Evolutionary conservation across 2,888 invertebrate genomes (phyloP).

Genomic region (Ophioninae sp.): DNA sequence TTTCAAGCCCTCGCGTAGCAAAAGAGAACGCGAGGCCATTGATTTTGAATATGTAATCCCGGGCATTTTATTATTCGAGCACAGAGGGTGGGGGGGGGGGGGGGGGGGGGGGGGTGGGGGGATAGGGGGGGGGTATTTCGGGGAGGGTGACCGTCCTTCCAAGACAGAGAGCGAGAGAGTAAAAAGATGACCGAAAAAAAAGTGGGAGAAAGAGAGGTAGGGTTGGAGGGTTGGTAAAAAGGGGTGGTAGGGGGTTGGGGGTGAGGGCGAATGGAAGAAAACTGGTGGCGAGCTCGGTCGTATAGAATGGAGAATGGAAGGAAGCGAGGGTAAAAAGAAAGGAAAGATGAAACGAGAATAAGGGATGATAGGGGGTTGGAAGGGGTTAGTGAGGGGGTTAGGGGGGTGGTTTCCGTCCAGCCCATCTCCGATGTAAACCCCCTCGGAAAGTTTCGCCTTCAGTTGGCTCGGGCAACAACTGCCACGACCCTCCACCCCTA

Average conservation of each 20-base stretch:
- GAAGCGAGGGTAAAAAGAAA: slow-evolving; percentile 40
- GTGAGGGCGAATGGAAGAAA: slow-evolving; percentile 61
- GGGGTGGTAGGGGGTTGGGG: slow-evolving; percentile 42
- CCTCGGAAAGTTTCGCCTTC: slow-evolving; percentile 57
- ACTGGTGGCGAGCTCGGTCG: slow-evolving; percentile 45
- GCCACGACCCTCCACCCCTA: slow-evolving; percentile 19
- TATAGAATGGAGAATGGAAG: slow-evolving; percentile 42
- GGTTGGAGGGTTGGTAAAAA: slow-evolving; percentile 36
- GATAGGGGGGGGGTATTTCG: slow-evolving; percentile 56
- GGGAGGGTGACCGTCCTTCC: neutral
- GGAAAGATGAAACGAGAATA: slow-evolving; percentile 50
- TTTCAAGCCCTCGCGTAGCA: slow-evolving; percentile 45
- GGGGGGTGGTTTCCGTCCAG: slow-evolving; percentile 61
- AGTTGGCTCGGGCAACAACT: slow-evolving; percentile 60
- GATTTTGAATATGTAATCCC: slow-evolving; percentile 80
- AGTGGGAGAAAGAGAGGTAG: slow-evolving; percentile 38
- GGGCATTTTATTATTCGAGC: slow-evolving; percentile 79
- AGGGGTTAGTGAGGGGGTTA: slow-evolving; percentile 8
- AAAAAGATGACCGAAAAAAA: no score
- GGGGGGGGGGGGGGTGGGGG: slow-evolving; percentile 53
- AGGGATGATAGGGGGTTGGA: slow-evolving; percentile 49
- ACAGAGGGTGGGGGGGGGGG: slow-evolving; percentile 67
- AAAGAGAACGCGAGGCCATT: slow-evolving; percentile 74
- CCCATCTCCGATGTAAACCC: slow-evolving; percentile 50
- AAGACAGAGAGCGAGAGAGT: neutral